These are phyloP conservation scores for Tachysurus vachellii DNA, from an alignment of 2,113 vertebrate genomes.

Conservation along the genomic window DNA sequence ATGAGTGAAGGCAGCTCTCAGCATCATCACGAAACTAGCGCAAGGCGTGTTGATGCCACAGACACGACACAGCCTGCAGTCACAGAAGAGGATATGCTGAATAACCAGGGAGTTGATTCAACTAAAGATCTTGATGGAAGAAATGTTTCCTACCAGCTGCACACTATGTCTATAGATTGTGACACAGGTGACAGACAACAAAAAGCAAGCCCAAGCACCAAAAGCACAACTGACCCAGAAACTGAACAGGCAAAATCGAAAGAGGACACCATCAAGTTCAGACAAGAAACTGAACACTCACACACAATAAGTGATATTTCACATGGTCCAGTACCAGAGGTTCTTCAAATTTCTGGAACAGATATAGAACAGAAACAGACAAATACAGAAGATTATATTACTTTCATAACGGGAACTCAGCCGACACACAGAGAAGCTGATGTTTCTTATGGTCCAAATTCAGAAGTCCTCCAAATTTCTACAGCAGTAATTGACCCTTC, in stretches of 20 bases:
- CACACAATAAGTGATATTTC: neutral
- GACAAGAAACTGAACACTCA: neutral
- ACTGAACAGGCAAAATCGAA: neutral
- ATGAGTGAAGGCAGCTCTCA: too few species aligned
- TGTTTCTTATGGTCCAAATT: neutral
- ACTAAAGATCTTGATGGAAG: neutral
- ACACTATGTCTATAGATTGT: neutral
- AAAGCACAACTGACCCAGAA: neutral
- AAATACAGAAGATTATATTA: neutral
- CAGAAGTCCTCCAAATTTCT: neutral
- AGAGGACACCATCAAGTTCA: neutral
- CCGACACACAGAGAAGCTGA: neutral
- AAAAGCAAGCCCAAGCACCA: neutral
- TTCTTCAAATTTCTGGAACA: too few species aligned
- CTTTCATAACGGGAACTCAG: neutral
- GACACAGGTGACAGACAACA: neutral
- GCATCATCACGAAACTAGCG: neutral
- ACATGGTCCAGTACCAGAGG: neutral
- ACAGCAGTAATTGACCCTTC: neutral
- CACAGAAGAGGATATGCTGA: neutral
- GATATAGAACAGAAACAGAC: neutral
- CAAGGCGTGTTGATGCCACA: neutral
- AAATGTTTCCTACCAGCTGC: neutral
- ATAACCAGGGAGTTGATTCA: conserved; percentile 13
- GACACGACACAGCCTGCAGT: neutral